Evolutionary conservation across 2,113 vertebrate genomes (phyloP).

Genomic region (Polypterus bichir): DNA sequence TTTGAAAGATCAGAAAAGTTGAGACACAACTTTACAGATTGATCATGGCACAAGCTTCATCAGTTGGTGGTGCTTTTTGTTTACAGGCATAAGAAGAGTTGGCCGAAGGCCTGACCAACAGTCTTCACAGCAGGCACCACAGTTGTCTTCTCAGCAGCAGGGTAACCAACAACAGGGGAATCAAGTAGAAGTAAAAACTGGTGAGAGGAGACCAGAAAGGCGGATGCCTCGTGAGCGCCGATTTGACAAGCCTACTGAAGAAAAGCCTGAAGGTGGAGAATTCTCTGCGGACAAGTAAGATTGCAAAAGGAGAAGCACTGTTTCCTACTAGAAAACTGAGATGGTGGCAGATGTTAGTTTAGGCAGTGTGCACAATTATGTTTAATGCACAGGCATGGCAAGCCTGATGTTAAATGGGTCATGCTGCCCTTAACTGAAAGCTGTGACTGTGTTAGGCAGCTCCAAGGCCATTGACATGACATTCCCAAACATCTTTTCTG

Average conservation of each 20-base stretch:
- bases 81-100: conserved; percentile 77
- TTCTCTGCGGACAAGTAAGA: conserved; percentile 90
- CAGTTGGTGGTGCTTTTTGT: conserved; percentile 18
- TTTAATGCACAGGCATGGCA: too few relatives aligned
- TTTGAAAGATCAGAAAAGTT: too few relatives aligned
- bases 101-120: conserved; percentile 85
- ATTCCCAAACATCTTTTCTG: too few relatives aligned
- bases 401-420: too few relatives aligned
- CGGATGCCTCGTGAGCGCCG: conserved; percentile 85
- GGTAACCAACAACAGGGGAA: conserved; percentile 34
- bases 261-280: conserved; percentile 87
- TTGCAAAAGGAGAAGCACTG: not conserved
- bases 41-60: too few relatives aligned
- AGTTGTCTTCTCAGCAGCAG: conserved; percentile 5
- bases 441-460: too few relatives aligned
- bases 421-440: too few relatives aligned
- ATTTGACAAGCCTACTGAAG: conserved; percentile 78
- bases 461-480: too few relatives aligned
- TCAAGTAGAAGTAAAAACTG: conserved; percentile 78
- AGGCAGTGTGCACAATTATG: too few relatives aligned
- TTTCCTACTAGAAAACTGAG: not conserved
- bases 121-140: conserved; percentile 25
- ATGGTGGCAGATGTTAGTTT: too few relatives aligned
- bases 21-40: too few relatives aligned
- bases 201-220: conserved; percentile 79